These are phyloP conservation scores for Hypena proboscidalis DNA, from an alignment of 2,888 invertebrate species.

Conservation along the genomic window DNA sequence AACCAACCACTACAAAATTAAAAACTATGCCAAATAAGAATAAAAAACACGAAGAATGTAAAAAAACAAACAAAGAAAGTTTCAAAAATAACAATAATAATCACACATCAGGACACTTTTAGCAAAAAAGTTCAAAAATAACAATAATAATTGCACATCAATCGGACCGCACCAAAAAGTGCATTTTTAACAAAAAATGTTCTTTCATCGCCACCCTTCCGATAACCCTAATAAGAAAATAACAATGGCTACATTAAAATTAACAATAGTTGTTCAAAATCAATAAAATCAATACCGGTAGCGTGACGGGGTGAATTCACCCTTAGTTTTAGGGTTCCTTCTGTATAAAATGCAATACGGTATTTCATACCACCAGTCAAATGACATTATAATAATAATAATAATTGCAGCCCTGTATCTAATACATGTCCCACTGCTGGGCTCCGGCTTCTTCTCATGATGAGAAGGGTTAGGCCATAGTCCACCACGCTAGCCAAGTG, in stretches of 20 bases:
- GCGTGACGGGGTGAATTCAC: constrained; percentile 31
- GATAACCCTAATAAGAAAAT: constrained; percentile 51
- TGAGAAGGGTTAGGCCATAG: too few relatives aligned
- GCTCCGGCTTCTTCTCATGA: too few relatives aligned
- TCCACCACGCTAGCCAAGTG: too few relatives aligned
- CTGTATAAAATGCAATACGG: not conserved
- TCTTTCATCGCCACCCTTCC: constrained; percentile 24
- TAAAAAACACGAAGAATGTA: too few relatives aligned
- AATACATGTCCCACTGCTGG: too few relatives aligned
- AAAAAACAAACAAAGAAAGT: too few relatives aligned
- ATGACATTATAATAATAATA: too few relatives aligned
- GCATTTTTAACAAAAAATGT: constrained; percentile 13
- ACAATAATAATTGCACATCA: not conserved
- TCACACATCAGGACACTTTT: not conserved
- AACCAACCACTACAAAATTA: too few relatives aligned
- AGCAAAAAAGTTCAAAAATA: constrained; percentile 1
- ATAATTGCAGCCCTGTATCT: too few relatives aligned
- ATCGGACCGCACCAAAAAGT: constrained; percentile 13
- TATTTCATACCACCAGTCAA: too few relatives aligned
- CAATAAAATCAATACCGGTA: constrained; percentile 48
- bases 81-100: too few relatives aligned
- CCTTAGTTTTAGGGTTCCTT: constrained; percentile 26
- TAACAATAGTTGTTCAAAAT: constrained; percentile 40
- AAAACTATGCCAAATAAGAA: too few relatives aligned
- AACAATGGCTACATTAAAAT: constrained; percentile 38